Conservation (phyloP, 1,140 invertebrate species). For the Hyphantria cunea region DNA sequence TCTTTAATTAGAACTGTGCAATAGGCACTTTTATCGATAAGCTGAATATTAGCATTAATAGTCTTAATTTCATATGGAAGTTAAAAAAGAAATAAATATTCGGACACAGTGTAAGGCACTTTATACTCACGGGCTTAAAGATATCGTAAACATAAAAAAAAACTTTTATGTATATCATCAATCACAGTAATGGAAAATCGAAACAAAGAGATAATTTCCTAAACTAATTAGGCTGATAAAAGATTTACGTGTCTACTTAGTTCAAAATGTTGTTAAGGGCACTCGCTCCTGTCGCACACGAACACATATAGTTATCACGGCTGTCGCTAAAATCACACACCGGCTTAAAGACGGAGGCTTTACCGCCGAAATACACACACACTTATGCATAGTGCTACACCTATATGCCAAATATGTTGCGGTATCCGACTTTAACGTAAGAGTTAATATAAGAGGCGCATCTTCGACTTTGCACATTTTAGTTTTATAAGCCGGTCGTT, state of each 20-base stretch:
- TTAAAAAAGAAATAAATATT: too few species aligned
- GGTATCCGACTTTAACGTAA: conserved; percentile 74
- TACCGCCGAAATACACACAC: conserved; percentile 64
- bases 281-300: conserved; percentile 15
- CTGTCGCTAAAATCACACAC: conserved; percentile 35
- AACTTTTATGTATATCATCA: conserved; percentile 21
- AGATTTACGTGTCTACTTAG: conserved; percentile 29
- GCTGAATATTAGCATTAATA: too few species aligned
- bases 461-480: conserved; percentile 78
- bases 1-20: too few species aligned
- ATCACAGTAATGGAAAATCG: conserved; percentile 8
- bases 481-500: conserved; percentile 72
- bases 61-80: too few species aligned
- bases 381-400: conserved; percentile 38
- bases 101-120: too few species aligned
- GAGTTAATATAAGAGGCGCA: conserved; percentile 80
- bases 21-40: too few species aligned
- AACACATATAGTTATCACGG: conserved; percentile 14
- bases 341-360: conserved; percentile 40
- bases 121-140: not conserved
- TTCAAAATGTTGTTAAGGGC: conserved; percentile 21
- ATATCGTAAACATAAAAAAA: conserved; percentile 4
- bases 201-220: conserved; percentile 18
- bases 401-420: conserved; percentile 76
- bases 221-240: conserved; percentile 36